phyloP scores from a whole-genome alignment of 2,113 vertebrate genomes.

The Pseudolaguvia tuberculata region DNA sequence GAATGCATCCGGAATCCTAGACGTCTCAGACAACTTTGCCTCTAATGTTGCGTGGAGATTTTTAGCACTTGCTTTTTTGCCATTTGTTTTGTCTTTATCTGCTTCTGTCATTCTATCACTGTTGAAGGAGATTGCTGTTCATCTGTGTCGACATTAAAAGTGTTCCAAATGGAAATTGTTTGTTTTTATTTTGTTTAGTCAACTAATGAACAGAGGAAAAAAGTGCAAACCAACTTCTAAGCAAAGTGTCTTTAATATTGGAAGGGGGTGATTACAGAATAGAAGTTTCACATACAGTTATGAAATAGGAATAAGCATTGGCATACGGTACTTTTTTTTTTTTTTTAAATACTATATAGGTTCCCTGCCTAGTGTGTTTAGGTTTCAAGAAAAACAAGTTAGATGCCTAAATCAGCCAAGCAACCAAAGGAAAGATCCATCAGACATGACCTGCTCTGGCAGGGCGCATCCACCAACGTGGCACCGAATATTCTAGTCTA shows the following conservation, averaged over 20 bases:
- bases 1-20: slow-evolving; percentile 25
- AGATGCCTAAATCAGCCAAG: slow-evolving; percentile 13
- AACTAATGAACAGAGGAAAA: slow-evolving; percentile 11
- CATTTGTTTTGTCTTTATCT: slow-evolving; percentile 26
- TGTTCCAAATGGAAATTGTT: slow-evolving; percentile 56
- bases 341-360: background rate
- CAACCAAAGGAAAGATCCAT: background rate
- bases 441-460: background rate
- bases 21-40: slow-evolving; percentile 20
- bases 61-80: slow-evolving; percentile 36
- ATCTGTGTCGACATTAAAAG: slow-evolving; percentile 67
- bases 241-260: slow-evolving; percentile 46
- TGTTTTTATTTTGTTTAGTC: background rate
- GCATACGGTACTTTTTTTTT: background rate
- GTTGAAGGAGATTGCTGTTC: slow-evolving; percentile 60
- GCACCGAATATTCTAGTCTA: slow-evolving; percentile 15
- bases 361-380: slow-evolving; percentile 1
- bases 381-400: slow-evolving; percentile 21
- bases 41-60: slow-evolving; percentile 27
- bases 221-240: slow-evolving; percentile 31
- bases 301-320: background rate
- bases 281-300: slow-evolving; percentile 17
- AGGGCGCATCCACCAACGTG: background rate
- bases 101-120: slow-evolving; percentile 48
- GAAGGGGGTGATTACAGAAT: slow-evolving; percentile 41